A percentile compares a stretch with the other conserved stretches of the same genome.
phyloP scores from a whole-genome alignment of 2,797 vertebrate species.

The Scolopax bukidnonensis region DNA sequence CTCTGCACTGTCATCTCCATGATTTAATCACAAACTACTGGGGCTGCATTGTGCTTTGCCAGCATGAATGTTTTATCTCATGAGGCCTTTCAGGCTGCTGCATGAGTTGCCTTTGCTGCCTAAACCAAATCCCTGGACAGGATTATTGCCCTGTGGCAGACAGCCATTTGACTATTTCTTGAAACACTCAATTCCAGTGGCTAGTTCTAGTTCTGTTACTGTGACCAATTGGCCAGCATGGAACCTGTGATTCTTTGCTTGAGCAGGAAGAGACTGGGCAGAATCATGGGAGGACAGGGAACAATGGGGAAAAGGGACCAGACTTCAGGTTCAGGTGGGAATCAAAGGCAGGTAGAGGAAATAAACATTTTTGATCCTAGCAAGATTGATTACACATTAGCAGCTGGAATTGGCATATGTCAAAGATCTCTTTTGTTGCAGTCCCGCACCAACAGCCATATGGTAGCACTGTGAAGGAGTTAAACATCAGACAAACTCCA shows the following conservation, averaged over 20 bases:
- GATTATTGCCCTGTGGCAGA: neutral
- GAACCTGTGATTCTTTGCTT: neutral
- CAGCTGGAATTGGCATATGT: constrained; percentile 16
- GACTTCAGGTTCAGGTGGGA: neutral
- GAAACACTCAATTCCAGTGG: neutral
- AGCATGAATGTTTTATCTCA: neutral
- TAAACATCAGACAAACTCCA: neutral
- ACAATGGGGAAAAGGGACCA: neutral
- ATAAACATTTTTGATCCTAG: neutral
- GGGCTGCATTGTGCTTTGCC: neutral
- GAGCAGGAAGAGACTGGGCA: neutral
- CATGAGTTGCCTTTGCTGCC: neutral
- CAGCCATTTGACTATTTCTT: neutral
- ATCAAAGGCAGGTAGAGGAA: neutral
- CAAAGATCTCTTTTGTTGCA: neutral
- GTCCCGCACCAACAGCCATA: neutral
- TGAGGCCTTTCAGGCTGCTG: constrained; percentile 3
- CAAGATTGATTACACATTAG: neutral
- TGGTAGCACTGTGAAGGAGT: neutral
- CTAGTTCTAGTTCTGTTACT: neutral
- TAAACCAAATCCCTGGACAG: neutral
- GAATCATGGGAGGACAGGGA: neutral
- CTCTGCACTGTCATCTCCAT: neutral
- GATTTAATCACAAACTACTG: constrained; percentile 7
- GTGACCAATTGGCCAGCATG: neutral